These are phyloP conservation scores for Chrysomallon squamiferum DNA, from an alignment of 1,140 invertebrate species.

Conservation along the genomic window DNA sequence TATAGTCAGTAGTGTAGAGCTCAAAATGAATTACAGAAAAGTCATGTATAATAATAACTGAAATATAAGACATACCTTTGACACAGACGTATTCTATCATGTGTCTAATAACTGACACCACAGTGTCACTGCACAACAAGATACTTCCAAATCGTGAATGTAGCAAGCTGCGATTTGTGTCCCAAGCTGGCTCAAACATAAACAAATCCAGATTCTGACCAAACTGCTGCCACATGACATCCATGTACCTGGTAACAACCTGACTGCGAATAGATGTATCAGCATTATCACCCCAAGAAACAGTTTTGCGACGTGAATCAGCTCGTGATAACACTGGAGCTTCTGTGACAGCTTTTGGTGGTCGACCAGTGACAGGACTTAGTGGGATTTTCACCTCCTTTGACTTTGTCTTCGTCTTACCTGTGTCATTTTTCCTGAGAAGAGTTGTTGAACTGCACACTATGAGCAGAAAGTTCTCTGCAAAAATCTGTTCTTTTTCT, in stretches of 20 bases:
- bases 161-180: constrained; percentile 31
- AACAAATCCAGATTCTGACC: constrained; percentile 50
- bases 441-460: constrained; percentile 60
- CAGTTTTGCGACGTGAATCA: constrained; percentile 55
- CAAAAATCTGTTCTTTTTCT: constrained; percentile 56
- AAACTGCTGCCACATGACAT: constrained; percentile 56
- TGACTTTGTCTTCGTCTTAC: constrained; percentile 17
- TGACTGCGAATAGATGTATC: constrained; percentile 51
- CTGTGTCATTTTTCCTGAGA: constrained; percentile 46
- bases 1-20: no score
- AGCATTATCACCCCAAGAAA: constrained; percentile 61
- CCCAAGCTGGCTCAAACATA: constrained; percentile 54
- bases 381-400: constrained; percentile 17
- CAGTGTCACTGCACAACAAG: constrained; percentile 42
- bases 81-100: constrained; percentile 57
- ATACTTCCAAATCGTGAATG: constrained; percentile 48
- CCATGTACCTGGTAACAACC: constrained; percentile 53
- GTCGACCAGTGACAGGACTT: constrained; percentile 32
- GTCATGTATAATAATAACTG: neutral
- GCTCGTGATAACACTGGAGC: constrained; percentile 48
- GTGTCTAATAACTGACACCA: constrained; percentile 48
- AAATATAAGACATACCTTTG: constrained; percentile 45
- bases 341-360: constrained; percentile 35
- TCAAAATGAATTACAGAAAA: no score
- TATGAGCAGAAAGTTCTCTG: constrained; percentile 58